Evolutionary conservation across 2,113 vertebrate species (phyloP).

Genomic region (Engystomops pustulosus): DNA sequence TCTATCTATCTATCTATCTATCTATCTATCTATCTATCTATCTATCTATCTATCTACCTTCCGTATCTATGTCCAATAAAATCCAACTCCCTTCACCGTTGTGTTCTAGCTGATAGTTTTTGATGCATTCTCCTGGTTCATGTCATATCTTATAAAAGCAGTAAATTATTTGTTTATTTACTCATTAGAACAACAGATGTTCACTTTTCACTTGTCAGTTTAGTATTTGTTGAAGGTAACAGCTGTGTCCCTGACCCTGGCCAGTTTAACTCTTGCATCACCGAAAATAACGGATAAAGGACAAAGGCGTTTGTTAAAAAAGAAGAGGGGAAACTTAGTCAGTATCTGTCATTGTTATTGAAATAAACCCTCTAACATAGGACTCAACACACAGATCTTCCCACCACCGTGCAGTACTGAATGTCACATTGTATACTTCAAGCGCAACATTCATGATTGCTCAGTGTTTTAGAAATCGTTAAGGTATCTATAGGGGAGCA

Average conservation of each 20-base stretch:
- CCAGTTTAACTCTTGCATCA: conserved; percentile 38
- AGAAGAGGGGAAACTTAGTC: too few species aligned
- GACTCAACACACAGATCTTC: too few species aligned
- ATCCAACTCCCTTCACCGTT: neutral
- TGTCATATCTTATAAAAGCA: conserved; percentile 6
- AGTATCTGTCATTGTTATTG: too few species aligned
- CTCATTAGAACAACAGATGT: conserved; percentile 50
- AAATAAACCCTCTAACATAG: too few species aligned
- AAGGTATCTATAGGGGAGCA: too few species aligned
- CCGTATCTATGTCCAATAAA: too few species aligned
- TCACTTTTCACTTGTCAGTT: conserved; percentile 24
- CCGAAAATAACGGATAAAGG: too few species aligned
- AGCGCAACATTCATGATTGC: too few species aligned
- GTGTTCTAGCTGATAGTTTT: neutral
- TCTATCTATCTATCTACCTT: neutral
- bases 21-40: neutral
- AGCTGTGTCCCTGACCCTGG: conserved; percentile 37
- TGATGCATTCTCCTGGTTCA: neutral
- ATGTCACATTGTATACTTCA: too few species aligned
- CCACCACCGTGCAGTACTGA: too few species aligned
- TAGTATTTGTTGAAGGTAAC: conserved; percentile 32
- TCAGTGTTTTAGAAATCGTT: too few species aligned
- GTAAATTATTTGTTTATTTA: conserved; percentile 30
- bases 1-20: neutral
- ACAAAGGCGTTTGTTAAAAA: too few species aligned